These are phyloP conservation scores for Lasius fuliginosus DNA, from an alignment of 2,888 invertebrate genomes.

Conservation along the genomic window DNA sequence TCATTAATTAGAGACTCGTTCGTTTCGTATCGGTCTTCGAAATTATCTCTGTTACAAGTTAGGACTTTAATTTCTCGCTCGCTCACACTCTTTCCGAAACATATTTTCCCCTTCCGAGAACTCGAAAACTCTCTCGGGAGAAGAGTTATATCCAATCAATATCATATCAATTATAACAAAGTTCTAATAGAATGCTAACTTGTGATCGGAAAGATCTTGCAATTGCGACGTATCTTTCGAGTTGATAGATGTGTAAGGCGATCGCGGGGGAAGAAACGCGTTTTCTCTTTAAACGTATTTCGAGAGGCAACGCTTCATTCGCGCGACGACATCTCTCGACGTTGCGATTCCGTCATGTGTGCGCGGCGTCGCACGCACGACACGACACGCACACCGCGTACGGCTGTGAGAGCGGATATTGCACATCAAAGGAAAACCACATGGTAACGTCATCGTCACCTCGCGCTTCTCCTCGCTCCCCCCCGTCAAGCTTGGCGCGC, in stretches of 20 bases:
- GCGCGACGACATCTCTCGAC: background rate
- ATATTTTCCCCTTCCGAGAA: background rate
- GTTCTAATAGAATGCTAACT: background rate
- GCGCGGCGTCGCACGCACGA: background rate
- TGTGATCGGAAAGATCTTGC: background rate
- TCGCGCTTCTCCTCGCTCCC: conserved; percentile 1
- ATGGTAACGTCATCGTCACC: conserved; percentile 62
- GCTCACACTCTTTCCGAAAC: background rate
- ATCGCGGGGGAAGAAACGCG: too few relatives aligned
- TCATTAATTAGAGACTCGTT: background rate
- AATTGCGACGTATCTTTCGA: background rate
- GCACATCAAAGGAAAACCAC: conserved; percentile 71
- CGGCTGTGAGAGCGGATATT: conserved; percentile 65
- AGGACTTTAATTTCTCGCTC: background rate
- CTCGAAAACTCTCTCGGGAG: background rate
- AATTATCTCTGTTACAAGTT: background rate
- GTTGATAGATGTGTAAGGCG: background rate
- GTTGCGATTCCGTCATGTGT: conserved; percentile 22
- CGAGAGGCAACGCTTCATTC: background rate
- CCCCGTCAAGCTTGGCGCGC: background rate
- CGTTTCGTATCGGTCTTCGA: background rate
- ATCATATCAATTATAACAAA: background rate
- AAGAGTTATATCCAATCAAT: background rate
- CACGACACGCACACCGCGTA: conserved; percentile 9
- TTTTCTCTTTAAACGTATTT: background rate